Percentiles rank a stretch among this genome's conserved stretches.
These are phyloP conservation scores for Agonopterix arenella DNA, from an alignment of 2,888 invertebrate genomes.

Conservation along the genomic window DNA sequence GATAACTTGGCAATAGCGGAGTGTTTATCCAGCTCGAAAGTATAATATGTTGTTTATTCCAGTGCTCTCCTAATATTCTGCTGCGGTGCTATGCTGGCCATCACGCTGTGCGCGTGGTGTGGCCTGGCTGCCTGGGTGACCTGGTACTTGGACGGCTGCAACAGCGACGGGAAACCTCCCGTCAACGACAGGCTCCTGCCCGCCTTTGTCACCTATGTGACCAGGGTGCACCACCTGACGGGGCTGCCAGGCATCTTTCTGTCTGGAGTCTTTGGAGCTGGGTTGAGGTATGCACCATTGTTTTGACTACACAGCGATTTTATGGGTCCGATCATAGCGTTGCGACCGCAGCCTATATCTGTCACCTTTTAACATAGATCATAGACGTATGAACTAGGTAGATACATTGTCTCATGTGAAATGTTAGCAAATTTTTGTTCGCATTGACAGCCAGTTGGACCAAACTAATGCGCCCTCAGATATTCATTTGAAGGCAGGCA, in stretches of 20 bases:
- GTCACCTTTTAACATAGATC: too few relatives aligned
- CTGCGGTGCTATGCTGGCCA: constrained; percentile 80
- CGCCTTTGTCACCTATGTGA: constrained; percentile 88
- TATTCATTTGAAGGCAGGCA: too few relatives aligned
- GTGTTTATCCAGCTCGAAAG: too few relatives aligned
- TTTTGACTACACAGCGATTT: too few relatives aligned
- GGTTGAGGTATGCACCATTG: constrained; percentile 79
- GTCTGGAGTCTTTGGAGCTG: constrained; percentile 93
- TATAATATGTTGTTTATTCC: constrained; percentile 19
- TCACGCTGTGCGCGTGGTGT: constrained; percentile 85
- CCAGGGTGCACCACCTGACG: constrained; percentile 77
- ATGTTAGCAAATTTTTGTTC: too few relatives aligned
- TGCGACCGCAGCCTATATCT: too few relatives aligned
- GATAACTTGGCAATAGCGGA: too few relatives aligned
- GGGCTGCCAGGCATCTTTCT: constrained; percentile 92
- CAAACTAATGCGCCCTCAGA: too few relatives aligned
- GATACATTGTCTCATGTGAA: too few relatives aligned
- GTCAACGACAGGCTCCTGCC: constrained; percentile 89
- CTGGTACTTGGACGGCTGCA: constrained; percentile 80
- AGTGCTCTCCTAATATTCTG: constrained; percentile 84
- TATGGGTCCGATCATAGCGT: too few relatives aligned
- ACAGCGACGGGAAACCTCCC: constrained; percentile 76
- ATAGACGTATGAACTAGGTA: too few relatives aligned
- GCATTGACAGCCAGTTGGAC: too few relatives aligned
- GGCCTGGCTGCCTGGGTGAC: constrained; percentile 82